Evolutionary conservation across 2,797 vertebrate genomes (phyloP), one percentile per base, ranked within the genome.

Genomic region (Pogonophryne albipinna): DNA sequence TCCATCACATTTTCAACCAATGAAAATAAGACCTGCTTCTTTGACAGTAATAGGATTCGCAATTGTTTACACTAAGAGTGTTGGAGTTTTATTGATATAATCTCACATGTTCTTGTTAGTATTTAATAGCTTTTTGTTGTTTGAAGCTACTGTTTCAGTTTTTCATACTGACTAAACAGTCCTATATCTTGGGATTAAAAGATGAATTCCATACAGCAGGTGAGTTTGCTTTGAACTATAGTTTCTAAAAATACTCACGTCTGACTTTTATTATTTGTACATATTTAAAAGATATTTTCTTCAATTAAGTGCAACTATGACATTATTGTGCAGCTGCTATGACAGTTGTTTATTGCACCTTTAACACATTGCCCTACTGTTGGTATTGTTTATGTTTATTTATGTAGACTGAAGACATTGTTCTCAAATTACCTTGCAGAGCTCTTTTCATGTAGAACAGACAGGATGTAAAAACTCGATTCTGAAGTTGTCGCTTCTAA

Each of bases 261-360:
- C 23, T 53, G 34, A 75, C 53, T 31, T 64, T 80, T 14, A 66
- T 27, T 49, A 31, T 51, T 67, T 79, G 31, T 42, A 65, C 16
- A 45, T 44, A 57, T 74, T 53, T 34, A 58, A 53, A 20, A 68
- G 16, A 50, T 16, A 7, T 19, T 61, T 57, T 52, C 4, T 49
- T 53, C 49, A n/a, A 46, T 63, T 41, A 66, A 73, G 19, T 61
- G 10, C 17, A 46, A 20, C 45, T 60, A 55, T 60, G 59, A 79
- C 59, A 62, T 66, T 17, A 19, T n/a, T 38, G 13, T 55, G 42
- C 53, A 58, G 60, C 55, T 63, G 41, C 14, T 34, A 14, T 82
- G 82, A 82, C 72, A 85, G 85, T 65, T 85, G 68, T 87, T 87
- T 83, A 77, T 66, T 52, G 72, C 52, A 83, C 69, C 80, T 83